Conservation (phyloP, 2,797 vertebrate genomes). For the Holocentrus rufus region DNA sequence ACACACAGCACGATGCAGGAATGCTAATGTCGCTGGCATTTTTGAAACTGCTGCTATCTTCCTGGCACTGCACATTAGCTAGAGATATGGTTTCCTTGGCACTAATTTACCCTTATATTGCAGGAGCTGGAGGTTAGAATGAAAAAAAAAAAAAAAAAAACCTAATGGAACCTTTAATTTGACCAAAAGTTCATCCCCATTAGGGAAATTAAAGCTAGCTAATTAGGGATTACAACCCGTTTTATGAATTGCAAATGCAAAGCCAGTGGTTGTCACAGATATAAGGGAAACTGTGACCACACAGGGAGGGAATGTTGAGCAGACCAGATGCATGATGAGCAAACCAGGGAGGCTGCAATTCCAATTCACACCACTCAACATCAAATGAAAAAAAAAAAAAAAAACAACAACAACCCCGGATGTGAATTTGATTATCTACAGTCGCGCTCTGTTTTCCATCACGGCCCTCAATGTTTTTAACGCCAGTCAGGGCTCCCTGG, state of each 20-base stretch:
- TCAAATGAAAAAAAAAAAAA: slow-evolving; percentile 55
- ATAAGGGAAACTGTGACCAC: slow-evolving; percentile 21
- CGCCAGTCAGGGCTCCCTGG: slow-evolving; percentile 43
- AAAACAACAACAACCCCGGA: slow-evolving; percentile 40
- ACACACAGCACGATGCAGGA: slow-evolving; percentile 43
- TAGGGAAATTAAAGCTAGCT: slow-evolving; percentile 67
- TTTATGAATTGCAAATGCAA: slow-evolving; percentile 66
- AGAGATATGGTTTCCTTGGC: slow-evolving; percentile 69
- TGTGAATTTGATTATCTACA: slow-evolving; percentile 67
- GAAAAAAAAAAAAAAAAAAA: slow-evolving; percentile 22
- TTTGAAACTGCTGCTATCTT: slow-evolving; percentile 72
- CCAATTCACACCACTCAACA: slow-evolving; percentile 49
- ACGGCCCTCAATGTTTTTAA: slow-evolving; percentile 55
- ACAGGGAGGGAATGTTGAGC: slow-evolving; percentile 28
- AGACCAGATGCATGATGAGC: slow-evolving; percentile 29
- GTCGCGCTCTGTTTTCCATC: slow-evolving; percentile 47
- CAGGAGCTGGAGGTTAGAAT: slow-evolving; percentile 59
- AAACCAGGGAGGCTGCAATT: slow-evolving; percentile 36
- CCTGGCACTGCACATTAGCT: slow-evolving; percentile 68
- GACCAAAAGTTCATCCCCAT: slow-evolving; percentile 71
- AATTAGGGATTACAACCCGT: slow-evolving; percentile 67
- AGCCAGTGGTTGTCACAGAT: slow-evolving; percentile 39
- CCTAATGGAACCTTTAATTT: slow-evolving; percentile 69
- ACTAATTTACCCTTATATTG: slow-evolving; percentile 57
- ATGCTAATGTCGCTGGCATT: slow-evolving; percentile 76